Conservation (phyloP, 92 coral and sea anemone species). For the Phenganax marumi region DNA sequence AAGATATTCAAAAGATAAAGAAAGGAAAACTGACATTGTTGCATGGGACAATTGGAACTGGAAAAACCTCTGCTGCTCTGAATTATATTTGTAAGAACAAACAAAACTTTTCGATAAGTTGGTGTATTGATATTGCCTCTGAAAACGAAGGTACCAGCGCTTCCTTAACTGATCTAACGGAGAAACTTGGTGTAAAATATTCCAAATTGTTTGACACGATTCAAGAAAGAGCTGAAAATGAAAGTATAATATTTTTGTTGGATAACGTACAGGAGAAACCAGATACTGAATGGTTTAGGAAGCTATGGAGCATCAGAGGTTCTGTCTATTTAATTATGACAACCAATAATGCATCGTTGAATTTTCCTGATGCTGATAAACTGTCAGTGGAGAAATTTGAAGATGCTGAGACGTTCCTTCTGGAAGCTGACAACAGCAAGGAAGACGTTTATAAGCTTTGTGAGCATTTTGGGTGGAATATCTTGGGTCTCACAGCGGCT, state of each 20-base stretch:
- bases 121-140: conserved; percentile 14
- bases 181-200: conserved; percentile 16
- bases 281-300: not conserved
- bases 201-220: conserved; percentile 8
- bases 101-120: conserved; percentile 27
- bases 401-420: conserved; percentile 15
- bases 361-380: not conserved
- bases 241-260: conserved; percentile 22
- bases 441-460: conserved; percentile 26
- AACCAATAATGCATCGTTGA: conserved; percentile 12
- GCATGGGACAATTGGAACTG: conserved; percentile 39
- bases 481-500: conserved; percentile 18
- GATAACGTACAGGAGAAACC: conserved; percentile 11
- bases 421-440: not conserved
- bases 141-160: not conserved
- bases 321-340: conserved; percentile 14
- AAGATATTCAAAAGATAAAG: not conserved
- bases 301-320: conserved; percentile 22
- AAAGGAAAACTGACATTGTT: conserved; percentile 22
- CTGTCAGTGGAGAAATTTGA: conserved; percentile 6
- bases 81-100: conserved; percentile 7
- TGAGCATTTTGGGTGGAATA: conserved; percentile 28
- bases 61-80: conserved; percentile 32
- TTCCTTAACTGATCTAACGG: not conserved
- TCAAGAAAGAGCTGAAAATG: conserved; percentile 4